Evolutionary conservation across 2,797 vertebrate species (phyloP).

Genomic region (Artibeus lituratus): DNA sequence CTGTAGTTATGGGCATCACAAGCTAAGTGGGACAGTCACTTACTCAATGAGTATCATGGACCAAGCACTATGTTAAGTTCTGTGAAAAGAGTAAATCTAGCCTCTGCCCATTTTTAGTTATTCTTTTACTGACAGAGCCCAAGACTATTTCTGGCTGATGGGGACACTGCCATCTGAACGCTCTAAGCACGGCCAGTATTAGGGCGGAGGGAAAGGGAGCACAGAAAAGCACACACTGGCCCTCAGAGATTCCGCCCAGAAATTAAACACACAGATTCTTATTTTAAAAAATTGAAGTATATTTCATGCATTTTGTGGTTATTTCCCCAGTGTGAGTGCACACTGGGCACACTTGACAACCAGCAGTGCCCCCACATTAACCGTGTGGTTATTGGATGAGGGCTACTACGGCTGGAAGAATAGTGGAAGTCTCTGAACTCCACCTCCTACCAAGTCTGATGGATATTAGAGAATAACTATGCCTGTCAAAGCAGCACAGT

Average conservation of each 20-base stretch:
- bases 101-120: not conserved
- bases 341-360: not conserved
- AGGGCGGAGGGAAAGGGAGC: not conserved
- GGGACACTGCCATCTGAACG: too few relatives aligned
- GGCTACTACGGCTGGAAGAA: not conserved
- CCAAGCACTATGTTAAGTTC: not conserved
- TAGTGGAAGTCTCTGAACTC: not conserved
- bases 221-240: not conserved
- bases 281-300: not conserved
- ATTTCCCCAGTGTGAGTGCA: too few relatives aligned
- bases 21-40: not conserved
- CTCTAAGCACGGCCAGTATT: too few relatives aligned
- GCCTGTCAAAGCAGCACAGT: not conserved
- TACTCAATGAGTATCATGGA: not conserved
- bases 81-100: not conserved
- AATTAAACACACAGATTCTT: not conserved
- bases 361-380: not conserved
- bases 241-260: not conserved
- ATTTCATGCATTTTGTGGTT: too few relatives aligned
- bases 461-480: not conserved
- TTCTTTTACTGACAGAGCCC: not conserved
- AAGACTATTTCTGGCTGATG: not conserved
- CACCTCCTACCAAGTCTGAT: not conserved
- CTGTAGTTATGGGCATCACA: not conserved
- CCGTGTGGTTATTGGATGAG: not conserved